Evolutionary conservation across 2,888 invertebrate species (phyloP), one percentile per base, ranked within the genome.

Genomic region (Drosophila colorata): DNA sequence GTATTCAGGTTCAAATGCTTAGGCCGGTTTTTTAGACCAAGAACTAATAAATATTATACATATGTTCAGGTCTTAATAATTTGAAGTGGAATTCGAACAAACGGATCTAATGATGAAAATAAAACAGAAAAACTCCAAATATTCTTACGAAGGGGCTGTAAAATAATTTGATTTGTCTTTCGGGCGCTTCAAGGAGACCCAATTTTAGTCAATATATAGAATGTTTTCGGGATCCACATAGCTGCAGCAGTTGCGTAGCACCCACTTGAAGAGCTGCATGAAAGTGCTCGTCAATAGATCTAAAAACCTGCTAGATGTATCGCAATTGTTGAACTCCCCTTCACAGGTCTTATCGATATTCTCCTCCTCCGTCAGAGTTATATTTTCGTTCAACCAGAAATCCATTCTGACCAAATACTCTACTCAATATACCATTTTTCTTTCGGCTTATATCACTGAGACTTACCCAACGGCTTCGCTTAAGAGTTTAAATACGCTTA

Each of bases 221-320:
- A 74, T 11, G 25, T 74, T 55, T 4, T 69, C 61, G 5, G 61
- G 53, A 66, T 74, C 70, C 2, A 66, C 33, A 14, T 74, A 63
- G n/a, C 23, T 74, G 35, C 61, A 59, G 20, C 44, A 64, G 7
- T 40, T 46, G 43, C 13, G 33, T 2, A 74, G 23, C 8, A 60
- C 0, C 75, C 71, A 71, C 20, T 67, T 59, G 6, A 74, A 48
- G 7, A 69, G 2, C 2, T 55, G 46, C 9, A 47, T 40, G 0
- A 16, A 4, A 0, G 18, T 35, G 11, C 11, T 16, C 1, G 35
- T 9, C 0, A 66, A 11, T 2, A 40, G 20, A n/a, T 31, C 31
- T 2, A 49, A 8, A 13, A 48, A 11, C 11, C 23, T 31, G 7
- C 7, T 9, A 6, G 14, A 9, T 4, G n/a, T 2, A 31, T 37